Percentiles rank a stretch among this genome's conserved stretches.
Evolutionary conservation across 2,888 invertebrate genomes (phyloP).

Genomic region (Acanthosepion esculentum): DNA sequence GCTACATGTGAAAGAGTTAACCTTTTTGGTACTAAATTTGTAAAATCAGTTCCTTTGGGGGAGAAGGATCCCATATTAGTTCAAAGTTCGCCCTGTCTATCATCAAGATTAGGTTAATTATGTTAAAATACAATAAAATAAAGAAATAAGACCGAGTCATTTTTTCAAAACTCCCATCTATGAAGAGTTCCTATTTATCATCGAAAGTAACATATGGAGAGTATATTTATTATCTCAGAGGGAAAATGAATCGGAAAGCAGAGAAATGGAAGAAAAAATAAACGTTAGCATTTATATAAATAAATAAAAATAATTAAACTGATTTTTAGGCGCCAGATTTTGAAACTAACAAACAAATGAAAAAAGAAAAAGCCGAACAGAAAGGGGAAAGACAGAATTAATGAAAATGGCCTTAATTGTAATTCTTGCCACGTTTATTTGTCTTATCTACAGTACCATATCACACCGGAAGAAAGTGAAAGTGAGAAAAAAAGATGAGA

Average conservation of each 20-base stretch:
- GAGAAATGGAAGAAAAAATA: neutral
- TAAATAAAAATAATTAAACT: neutral
- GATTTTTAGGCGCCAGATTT: neutral
- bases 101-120: neutral
- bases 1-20: neutral
- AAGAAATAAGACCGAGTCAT: neutral
- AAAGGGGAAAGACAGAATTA: neutral
- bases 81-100: neutral
- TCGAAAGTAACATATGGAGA: neutral
- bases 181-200: neutral
- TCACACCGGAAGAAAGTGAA: neutral
- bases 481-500: neutral
- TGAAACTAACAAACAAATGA: neutral
- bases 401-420: neutral
- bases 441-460: too few relatives aligned
- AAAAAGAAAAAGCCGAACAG: neutral
- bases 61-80: neutral
- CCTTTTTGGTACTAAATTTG: neutral
- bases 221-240: neutral
- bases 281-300: neutral
- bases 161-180: neutral
- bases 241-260: neutral
- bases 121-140: neutral
- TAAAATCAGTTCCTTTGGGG: neutral
- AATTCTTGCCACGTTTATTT: neutral